Base-by-base conservation (phyloP, 2,888 invertebrate species). In the Lordiphosa andalusiaca region DNA sequence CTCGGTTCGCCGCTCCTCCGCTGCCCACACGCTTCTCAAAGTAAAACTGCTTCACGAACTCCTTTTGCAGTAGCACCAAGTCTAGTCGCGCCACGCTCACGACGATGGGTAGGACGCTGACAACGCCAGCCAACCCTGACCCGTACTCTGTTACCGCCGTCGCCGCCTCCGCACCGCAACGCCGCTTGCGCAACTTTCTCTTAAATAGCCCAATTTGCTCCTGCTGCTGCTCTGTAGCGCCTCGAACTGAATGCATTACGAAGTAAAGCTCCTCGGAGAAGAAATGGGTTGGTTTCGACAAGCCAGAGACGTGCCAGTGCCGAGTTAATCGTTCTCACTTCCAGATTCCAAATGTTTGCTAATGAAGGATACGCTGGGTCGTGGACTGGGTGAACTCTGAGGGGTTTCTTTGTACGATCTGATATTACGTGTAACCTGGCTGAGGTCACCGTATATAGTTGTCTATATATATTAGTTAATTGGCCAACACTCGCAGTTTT, bases 1-100 rank as follows among this genome's bases (percentile, higher is more conserved):
- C 30, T 10, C 3, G 30, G 30, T 10, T 10, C 30, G 10, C 30
- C 30, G 30, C 25, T 63, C 87, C 88, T 78, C 87, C 87, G 47
- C 88, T 88, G 61, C 88, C 87, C 19, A 83, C 85, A 38, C 86
- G 84, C 44, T 88, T 88, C 50, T 88, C 87, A 67, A 88, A 88
- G 54, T 85, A 86, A 53, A 87, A 87, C 58, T 87, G 87, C 47
- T 87, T 86, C 25, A 86, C 73, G 60, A 85, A 87, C 49, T 84
- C 86, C 49, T 87, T 87, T 52, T 88, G 87, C 25, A 87, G 62
- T 46, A 86, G 65, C 16, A 64, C 71, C 64, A 86, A 66, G 49
- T 54, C 64, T 6, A 47, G 47, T 19, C 60, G 51, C 10, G 50
- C 19, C 10, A 38, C 48, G 33, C 19, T 63, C 51, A 47, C 42